phyloP scores from a whole-genome alignment of 2,888 invertebrate species.

The Lycophotia porphyrea region DNA sequence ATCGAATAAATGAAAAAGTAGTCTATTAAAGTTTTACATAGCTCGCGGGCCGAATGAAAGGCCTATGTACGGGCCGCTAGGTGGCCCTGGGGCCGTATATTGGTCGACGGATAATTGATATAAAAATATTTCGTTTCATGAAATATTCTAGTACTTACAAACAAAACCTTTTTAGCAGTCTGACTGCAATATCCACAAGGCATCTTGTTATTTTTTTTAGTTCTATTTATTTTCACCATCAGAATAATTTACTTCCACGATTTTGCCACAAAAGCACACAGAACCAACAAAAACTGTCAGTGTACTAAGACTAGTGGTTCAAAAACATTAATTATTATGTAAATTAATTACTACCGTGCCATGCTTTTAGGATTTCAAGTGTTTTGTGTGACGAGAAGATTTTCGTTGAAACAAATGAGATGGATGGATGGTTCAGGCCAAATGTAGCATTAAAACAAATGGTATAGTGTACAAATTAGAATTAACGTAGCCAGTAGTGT shows the following conservation, averaged over 20 bases:
- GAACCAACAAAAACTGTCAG: constrained; percentile 25
- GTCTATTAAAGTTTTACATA: too few relatives aligned
- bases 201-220: constrained; percentile 73
- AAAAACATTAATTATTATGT: constrained; percentile 80
- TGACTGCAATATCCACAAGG: constrained; percentile 87
- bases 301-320: constrained; percentile 70
- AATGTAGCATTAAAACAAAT: constrained; percentile 9
- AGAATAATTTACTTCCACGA: constrained; percentile 10
- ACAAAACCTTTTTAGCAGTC: constrained; percentile 79
- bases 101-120: too few relatives aligned
- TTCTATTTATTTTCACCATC: constrained; percentile 44
- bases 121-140: not conserved
- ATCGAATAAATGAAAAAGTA: too few relatives aligned
- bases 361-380: constrained; percentile 76
- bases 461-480: not conserved
- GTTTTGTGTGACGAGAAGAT: constrained; percentile 73
- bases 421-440: constrained; percentile 46
- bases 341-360: constrained; percentile 84
- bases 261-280: constrained; percentile 40
- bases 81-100: too few relatives aligned
- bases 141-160: constrained; percentile 77
- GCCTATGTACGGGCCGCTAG: too few relatives aligned
- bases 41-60: too few relatives aligned
- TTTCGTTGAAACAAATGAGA: constrained; percentile 71
- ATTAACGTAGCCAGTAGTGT: not conserved